Percentiles rank a stretch among this genome's conserved stretches.
phyloP scores from a whole-genome alignment of 2,113 vertebrate species.

The Amblyornis subalaris region DNA sequence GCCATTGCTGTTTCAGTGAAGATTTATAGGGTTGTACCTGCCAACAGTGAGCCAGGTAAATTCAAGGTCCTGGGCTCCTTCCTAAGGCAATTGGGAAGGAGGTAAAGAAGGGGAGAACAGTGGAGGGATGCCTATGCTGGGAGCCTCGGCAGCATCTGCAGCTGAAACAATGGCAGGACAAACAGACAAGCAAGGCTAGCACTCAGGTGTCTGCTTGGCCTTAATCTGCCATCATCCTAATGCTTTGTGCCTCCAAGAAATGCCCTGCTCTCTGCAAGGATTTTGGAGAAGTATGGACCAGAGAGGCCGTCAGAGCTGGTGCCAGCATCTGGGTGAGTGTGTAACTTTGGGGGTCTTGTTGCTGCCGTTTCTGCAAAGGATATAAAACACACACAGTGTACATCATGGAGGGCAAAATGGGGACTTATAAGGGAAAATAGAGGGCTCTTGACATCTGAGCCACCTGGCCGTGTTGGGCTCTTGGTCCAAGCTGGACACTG shows the following conservation, averaged over 20 bases:
- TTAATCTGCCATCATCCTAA: background rate
- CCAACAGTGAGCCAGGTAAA: background rate
- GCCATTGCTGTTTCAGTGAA: background rate
- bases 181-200: rapidly evolving
- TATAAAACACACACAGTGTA: background rate
- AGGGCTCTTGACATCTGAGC: background rate
- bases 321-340: rapidly evolving
- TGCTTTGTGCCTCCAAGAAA: background rate
- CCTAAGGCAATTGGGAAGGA: background rate
- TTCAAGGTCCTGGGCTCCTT: background rate
- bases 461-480: rapidly evolving
- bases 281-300: rapidly evolving
- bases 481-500: background rate
- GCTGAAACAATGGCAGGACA: background rate
- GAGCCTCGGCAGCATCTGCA: background rate
- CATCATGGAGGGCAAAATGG: background rate
- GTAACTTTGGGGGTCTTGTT: background rate
- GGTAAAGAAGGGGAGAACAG: background rate
- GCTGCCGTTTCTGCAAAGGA: background rate
- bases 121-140: rapidly evolving
- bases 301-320: background rate
- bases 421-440: background rate
- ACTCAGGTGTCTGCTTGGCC: background rate
- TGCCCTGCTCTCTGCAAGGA: background rate
- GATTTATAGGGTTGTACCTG: background rate